Percentiles rank a stretch among this genome's conserved stretches.
Conservation (phyloP, 2,888 invertebrate species). For the Melolontha melolontha region DNA sequence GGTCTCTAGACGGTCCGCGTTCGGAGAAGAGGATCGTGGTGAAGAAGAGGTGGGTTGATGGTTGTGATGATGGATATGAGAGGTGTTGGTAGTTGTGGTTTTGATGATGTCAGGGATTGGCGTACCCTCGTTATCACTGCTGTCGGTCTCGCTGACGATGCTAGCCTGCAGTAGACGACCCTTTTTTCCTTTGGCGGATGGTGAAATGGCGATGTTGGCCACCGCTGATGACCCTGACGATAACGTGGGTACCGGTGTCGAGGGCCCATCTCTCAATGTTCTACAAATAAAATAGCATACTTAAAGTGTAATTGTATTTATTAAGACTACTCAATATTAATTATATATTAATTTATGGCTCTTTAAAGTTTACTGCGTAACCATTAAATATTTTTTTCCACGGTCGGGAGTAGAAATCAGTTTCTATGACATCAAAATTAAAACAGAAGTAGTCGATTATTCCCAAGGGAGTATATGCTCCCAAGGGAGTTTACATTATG, state of each 20-base stretch:
- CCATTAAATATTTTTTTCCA: too few relatives aligned
- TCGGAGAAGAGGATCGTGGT: conserved; percentile 51
- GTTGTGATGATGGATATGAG: conserved; percentile 44
- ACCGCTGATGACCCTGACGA: conserved; percentile 46
- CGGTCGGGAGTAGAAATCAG: too few relatives aligned
- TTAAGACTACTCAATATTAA: not conserved
- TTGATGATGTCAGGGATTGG: conserved; percentile 62
- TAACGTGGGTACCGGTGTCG: conserved; percentile 46
- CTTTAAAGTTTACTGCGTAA: too few relatives aligned
- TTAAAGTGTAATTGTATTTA: not conserved
- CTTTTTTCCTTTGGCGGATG: conserved; percentile 56
- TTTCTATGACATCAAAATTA: too few relatives aligned
- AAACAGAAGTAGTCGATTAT: too few relatives aligned
- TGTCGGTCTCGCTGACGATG: conserved; percentile 58
- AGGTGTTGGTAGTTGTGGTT: conserved; percentile 51
- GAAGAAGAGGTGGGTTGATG: conserved; percentile 46
- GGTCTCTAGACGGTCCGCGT: conserved; percentile 68
- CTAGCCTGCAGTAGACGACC: conserved; percentile 64
- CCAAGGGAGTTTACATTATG: too few relatives aligned
- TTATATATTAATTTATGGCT: not conserved
- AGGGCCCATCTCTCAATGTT: conserved; percentile 40
- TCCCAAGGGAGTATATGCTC: too few relatives aligned
- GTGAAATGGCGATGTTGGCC: conserved; percentile 44
- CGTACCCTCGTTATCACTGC: conserved; percentile 64
- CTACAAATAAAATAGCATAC: conserved; percentile 34